Percentiles rank a stretch among this genome's conserved stretches.
phyloP scores from a whole-genome alignment of 2,113 vertebrate genomes.

The Eulemur macaco region DNA sequence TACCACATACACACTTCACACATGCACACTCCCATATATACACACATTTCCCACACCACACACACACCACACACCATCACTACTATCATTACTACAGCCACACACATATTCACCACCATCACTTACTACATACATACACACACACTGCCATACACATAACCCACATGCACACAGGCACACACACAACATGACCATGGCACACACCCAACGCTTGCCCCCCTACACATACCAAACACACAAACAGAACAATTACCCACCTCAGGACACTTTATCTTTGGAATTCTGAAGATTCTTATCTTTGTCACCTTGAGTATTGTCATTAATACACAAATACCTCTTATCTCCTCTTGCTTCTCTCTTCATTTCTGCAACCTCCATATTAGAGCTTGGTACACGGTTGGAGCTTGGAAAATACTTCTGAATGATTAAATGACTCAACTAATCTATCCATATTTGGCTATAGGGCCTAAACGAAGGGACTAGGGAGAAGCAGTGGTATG shows the following conservation, averaged over 20 bases:
- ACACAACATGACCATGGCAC: neutral
- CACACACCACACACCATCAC: neutral
- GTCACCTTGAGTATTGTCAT: neutral
- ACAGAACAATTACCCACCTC: neutral
- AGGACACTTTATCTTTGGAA: neutral
- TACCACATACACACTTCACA: neutral
- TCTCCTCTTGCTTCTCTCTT: neutral
- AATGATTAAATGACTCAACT: neutral
- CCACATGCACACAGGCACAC: neutral
- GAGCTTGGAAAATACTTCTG: neutral
- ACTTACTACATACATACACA: neutral
- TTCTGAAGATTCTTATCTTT: neutral
- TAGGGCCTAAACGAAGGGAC: neutral
- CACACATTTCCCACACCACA: neutral
- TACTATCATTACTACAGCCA: neutral
- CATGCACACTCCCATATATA: neutral
- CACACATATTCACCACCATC: neutral
- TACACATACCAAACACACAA: neutral
- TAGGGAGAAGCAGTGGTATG: neutral
- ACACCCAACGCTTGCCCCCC: neutral
- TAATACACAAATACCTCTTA: conserved; percentile 24
- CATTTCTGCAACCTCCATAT: neutral
- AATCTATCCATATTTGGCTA: neutral
- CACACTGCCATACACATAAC: neutral
- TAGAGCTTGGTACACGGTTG: neutral